Evolutionary conservation across 2,797 vertebrate species (phyloP), one percentile per base, ranked within the genome.

Genomic region (Hydrolagus colliei): DNA sequence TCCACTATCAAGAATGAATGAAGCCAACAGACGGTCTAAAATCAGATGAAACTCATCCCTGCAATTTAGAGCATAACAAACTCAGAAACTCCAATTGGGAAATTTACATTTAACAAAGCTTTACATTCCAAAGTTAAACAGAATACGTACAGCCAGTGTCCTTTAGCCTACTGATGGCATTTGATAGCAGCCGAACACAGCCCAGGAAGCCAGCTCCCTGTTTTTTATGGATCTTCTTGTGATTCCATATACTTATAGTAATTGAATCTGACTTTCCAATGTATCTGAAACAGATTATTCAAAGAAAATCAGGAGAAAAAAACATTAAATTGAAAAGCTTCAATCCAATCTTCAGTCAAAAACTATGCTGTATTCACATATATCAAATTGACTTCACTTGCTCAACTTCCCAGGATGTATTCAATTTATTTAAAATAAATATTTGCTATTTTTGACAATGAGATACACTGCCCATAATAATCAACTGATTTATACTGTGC

Each of bases 171-270:
- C 97, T 99, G 95, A 99, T 97, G 88, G 97, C 96, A 3, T 98
- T 98, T 88, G 97, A 98, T 87, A 98, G 95, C 90, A 99, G 95
- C 87, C 97, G 94, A 91, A 98, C 96, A 16, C 97, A 98, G 91
- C 97, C 97, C 91, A 98, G 94, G 93, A 99, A 99, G 89, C 97
- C 97, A 4, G 97, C 97, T 86, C 97, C 97, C 92, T 99, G 97
- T 87, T 98, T 96, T 93, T 98, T 98, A 91, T 99, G 97, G 90
- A 99, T 98, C 94, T 99, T 99, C 93, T 98, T 99, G 91, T 99
- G 97, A 94, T 99, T 99, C 97, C 97, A 99, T 90, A 99, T 95
- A 12, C 97, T 98, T 94, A 99, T 97, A 88, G 97, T 99, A 92
- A 99, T 98, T 76, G 97, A 99, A 93, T 99, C 97, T 0, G 95